These are phyloP conservation scores for Abscondita cerata DNA, from an alignment of 2,888 invertebrate genomes.

Conservation along the genomic window DNA sequence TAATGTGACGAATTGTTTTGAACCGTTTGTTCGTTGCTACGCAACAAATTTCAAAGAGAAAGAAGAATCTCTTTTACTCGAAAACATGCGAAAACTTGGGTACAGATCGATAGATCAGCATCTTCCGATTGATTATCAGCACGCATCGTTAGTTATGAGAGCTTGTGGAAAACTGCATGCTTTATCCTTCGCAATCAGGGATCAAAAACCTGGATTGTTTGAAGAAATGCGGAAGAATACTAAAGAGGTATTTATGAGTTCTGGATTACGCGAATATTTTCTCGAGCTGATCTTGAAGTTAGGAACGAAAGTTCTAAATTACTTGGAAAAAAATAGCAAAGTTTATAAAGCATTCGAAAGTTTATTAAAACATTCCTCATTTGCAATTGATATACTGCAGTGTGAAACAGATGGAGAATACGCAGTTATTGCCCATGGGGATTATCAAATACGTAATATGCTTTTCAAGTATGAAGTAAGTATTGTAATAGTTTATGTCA, in stretches of 20 bases:
- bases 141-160: constrained; percentile 41
- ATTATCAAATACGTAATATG: constrained; percentile 15
- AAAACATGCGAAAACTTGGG: constrained; percentile 40
- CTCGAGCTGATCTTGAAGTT: neutral
- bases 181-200: constrained; percentile 44
- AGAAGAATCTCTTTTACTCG: constrained; percentile 42
- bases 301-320: no score
- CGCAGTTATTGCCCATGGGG: constrained; percentile 12
- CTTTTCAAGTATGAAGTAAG: constrained; percentile 15
- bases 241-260: neutral
- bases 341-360: no score
- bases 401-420: neutral
- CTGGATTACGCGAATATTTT: neutral
- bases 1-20: constrained; percentile 33
- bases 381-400: no score
- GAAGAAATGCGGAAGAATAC: constrained; percentile 29
- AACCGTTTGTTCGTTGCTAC: constrained; percentile 30
- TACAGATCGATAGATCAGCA: constrained; percentile 15
- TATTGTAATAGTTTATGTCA: no score
- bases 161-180: constrained; percentile 47
- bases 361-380: no score
- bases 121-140: constrained; percentile 42
- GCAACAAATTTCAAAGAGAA: constrained; percentile 28
- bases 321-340: no score
- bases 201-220: constrained; percentile 39